phyloP scores from a whole-genome alignment of 2,888 invertebrate species.

The Melinaea menophilus region DNA sequence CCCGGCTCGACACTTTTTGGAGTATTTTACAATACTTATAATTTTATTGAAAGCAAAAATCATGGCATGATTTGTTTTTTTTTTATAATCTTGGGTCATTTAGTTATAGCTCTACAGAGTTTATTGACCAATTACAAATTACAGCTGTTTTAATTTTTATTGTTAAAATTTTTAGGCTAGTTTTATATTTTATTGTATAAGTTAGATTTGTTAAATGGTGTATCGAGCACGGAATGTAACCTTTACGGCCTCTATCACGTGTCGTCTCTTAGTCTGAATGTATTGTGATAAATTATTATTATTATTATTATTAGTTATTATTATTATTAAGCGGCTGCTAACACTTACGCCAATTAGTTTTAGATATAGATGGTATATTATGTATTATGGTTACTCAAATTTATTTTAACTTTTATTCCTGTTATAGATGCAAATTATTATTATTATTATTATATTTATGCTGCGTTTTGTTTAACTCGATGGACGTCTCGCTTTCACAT shows the following conservation, averaged over 20 bases:
- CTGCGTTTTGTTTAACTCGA: neutral
- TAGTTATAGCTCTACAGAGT: slow-evolving; percentile 76
- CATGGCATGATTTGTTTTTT: slow-evolving; percentile 71
- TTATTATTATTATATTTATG: neutral
- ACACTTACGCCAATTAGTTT: slow-evolving; percentile 34
- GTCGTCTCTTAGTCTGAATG: slow-evolving; percentile 66
- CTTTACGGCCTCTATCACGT: slow-evolving; percentile 68
- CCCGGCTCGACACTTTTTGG: slow-evolving; percentile 69
- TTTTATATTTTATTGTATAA: slow-evolving; percentile 70
- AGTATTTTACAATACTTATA: slow-evolving; percentile 73
- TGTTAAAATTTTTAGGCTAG: slow-evolving; percentile 79
- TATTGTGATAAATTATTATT: slow-evolving; percentile 65
- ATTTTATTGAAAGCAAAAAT: slow-evolving; percentile 70
- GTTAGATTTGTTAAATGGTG: slow-evolving; percentile 78
- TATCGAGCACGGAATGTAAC: slow-evolving; percentile 70
- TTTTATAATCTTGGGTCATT: slow-evolving; percentile 65
- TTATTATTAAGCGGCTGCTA: slow-evolving; percentile 36
- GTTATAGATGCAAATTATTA: neutral
- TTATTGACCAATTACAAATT: slow-evolving; percentile 74
- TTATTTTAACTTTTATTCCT: slow-evolving; percentile 1
- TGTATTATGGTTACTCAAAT: neutral
- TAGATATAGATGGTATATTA: slow-evolving; percentile 14
- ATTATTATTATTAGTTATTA: slow-evolving; percentile 51
- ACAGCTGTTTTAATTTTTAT: slow-evolving; percentile 68
- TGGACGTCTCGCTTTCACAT: slow-evolving; percentile 31